Evolutionary conservation across 2,797 vertebrate genomes (phyloP).

Genomic region (Poecilia picta): DNA sequence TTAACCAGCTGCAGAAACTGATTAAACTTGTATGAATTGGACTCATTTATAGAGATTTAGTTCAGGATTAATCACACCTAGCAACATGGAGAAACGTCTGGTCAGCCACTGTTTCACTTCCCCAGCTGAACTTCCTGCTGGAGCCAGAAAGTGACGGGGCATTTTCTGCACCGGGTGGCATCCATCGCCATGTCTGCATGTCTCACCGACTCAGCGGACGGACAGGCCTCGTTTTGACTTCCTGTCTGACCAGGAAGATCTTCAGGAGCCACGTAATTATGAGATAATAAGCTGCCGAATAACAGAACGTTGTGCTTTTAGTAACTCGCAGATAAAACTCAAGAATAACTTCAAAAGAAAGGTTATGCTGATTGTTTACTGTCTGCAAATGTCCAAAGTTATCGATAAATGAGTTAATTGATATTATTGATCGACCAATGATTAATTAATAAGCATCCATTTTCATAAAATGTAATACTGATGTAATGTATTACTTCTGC

Average conservation of each 20-base stretch:
- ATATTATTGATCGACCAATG: too few relatives aligned
- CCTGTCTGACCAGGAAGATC: slow-evolving; percentile 20
- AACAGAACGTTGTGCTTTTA: not conserved
- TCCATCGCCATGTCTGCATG: not conserved
- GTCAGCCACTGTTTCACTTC: slow-evolving; percentile 39
- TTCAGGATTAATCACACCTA: slow-evolving; percentile 31
- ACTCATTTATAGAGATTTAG: not conserved
- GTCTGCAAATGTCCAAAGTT: too few relatives aligned
- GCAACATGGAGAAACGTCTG: not conserved
- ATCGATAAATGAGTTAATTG: too few relatives aligned
- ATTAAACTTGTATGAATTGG: not conserved
- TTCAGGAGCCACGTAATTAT: not conserved
- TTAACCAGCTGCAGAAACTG: not conserved
- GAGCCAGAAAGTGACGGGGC: slow-evolving; percentile 19
- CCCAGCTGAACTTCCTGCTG: slow-evolving; percentile 42
- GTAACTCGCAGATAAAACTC: slow-evolving; percentile 1
- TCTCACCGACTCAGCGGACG: slow-evolving; percentile 4
- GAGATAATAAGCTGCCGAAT: not conserved
- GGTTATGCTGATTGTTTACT: too few relatives aligned
- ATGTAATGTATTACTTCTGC: too few relatives aligned
- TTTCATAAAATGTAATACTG: too few relatives aligned
- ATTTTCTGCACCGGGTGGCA: slow-evolving; percentile 2
- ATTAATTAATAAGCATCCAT: too few relatives aligned
- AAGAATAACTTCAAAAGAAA: not conserved
- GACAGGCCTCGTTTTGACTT: slow-evolving; percentile 37